These are phyloP conservation scores for Gallinago paraguaiae DNA, from an alignment of 2,113 vertebrate genomes.

Conservation along the genomic window DNA sequence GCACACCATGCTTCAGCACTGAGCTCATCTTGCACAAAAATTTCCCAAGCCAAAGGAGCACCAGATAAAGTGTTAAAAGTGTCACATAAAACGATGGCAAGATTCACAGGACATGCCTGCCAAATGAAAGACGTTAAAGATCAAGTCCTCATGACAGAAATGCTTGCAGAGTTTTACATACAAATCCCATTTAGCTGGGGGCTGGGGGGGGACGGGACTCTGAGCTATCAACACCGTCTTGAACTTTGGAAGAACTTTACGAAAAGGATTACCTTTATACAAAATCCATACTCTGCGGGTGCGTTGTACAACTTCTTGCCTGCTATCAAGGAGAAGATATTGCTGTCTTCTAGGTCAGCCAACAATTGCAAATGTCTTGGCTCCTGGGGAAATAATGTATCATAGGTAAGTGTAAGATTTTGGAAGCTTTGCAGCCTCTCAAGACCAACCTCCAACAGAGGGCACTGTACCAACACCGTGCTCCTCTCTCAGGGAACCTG, in stretches of 20 bases:
- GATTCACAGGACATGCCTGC: slow-evolving; percentile 48
- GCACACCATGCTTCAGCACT: not conserved
- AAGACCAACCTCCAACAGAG: not conserved
- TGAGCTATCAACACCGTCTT: not conserved
- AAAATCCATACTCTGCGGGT: slow-evolving; percentile 92
- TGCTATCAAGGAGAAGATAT: slow-evolving; percentile 86
- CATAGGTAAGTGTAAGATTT: not conserved
- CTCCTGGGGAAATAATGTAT: slow-evolving; percentile 77
- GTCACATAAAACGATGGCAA: slow-evolving; percentile 25
- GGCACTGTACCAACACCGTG: not conserved
- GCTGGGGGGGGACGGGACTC: not conserved
- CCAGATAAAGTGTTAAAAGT: slow-evolving; percentile 54
- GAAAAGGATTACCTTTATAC: slow-evolving; percentile 87
- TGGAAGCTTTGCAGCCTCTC: not conserved
- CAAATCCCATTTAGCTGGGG: not conserved
- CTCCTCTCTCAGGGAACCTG: not conserved
- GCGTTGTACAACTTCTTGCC: slow-evolving; percentile 90
- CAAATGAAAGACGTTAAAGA: slow-evolving; percentile 40
- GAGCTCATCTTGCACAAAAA: slow-evolving; percentile 17
- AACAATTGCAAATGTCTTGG: slow-evolving; percentile 94
- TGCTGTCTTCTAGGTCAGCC: slow-evolving; percentile 93
- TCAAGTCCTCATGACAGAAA: slow-evolving; percentile 28
- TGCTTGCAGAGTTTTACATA: not conserved
- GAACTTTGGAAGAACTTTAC: not conserved
- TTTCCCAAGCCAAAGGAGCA: slow-evolving; percentile 37